phyloP scores from a whole-genome alignment of 2,888 invertebrate genomes.

The Nesidiocoris tenuis region DNA sequence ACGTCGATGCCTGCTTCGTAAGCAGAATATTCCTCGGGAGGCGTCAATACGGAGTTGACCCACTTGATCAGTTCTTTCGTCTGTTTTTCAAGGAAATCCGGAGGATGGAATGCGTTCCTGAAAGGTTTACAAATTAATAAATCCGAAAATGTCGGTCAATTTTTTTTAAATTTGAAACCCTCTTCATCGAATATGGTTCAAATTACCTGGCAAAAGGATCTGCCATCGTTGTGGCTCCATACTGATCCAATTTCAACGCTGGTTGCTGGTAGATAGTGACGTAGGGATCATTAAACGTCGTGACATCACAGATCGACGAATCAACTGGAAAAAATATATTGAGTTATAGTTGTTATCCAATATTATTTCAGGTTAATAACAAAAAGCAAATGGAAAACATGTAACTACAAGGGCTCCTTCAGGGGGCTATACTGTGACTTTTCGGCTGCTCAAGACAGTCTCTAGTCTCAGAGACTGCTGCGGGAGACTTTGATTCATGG shows the following conservation, averaged over 20 bases:
- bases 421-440: too few relatives aligned
- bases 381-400: too few relatives aligned
- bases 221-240: constrained; percentile 40
- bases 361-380: too few relatives aligned
- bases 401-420: too few relatives aligned
- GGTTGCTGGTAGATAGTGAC: not conserved
- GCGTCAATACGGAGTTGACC: constrained; percentile 74
- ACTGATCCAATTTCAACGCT: constrained; percentile 32
- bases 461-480: too few relatives aligned
- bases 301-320: too few relatives aligned
- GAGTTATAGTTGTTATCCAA: too few relatives aligned
- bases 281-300: too few relatives aligned
- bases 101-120: constrained; percentile 37
- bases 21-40: constrained; percentile 62
- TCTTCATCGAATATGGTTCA: not conserved
- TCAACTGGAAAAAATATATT: too few relatives aligned
- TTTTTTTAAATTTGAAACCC: not conserved
- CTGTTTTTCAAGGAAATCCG: constrained; percentile 64
- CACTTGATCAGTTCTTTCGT: constrained; percentile 73
- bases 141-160: too few relatives aligned
- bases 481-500: too few relatives aligned
- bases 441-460: too few relatives aligned
- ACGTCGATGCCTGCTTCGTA: constrained; percentile 52
- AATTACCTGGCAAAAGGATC: constrained; percentile 45
- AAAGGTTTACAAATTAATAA: not conserved